Evolutionary conservation across 2,888 invertebrate species (phyloP).

Genomic region (Pseudanteris insignis): DNA sequence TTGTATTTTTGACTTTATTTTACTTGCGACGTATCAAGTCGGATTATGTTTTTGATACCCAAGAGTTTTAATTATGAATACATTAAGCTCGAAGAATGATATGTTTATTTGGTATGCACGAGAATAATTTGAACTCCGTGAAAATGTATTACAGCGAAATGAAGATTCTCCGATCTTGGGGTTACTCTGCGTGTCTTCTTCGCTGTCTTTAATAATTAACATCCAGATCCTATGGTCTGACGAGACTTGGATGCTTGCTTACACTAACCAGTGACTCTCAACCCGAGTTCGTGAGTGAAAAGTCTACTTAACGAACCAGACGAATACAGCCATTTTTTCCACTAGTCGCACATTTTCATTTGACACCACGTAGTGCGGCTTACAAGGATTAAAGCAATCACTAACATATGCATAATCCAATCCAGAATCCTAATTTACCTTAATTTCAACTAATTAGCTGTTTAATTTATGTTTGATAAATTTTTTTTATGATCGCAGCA

Average conservation of each 20-base stretch:
- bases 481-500: too few species aligned
- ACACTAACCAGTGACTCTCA: conserved; percentile 43
- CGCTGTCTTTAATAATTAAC: conserved; percentile 52
- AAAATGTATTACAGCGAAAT: conserved; percentile 52
- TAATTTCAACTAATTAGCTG: too few species aligned
- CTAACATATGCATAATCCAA: too few species aligned
- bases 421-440: too few species aligned
- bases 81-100: conserved; percentile 36
- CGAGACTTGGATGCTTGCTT: conserved; percentile 42
- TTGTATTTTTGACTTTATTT: conserved; percentile 27
- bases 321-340: too few species aligned
- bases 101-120: conserved; percentile 43
- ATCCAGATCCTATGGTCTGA: conserved; percentile 47
- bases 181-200: conserved; percentile 44
- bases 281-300: background rate
- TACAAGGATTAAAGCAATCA: too few species aligned
- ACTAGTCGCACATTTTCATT: too few species aligned
- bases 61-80: conserved; percentile 41
- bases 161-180: conserved; percentile 47
- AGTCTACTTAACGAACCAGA: too few species aligned
- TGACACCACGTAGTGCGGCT: too few species aligned
- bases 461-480: too few species aligned
- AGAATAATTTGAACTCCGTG: conserved; percentile 46
- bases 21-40: conserved; percentile 33
- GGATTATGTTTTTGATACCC: conserved; percentile 34